These are phyloP conservation scores for Leptinotarsa peninsularis DNA, from an alignment of 2,888 invertebrate genomes.

Conservation along the genomic window DNA sequence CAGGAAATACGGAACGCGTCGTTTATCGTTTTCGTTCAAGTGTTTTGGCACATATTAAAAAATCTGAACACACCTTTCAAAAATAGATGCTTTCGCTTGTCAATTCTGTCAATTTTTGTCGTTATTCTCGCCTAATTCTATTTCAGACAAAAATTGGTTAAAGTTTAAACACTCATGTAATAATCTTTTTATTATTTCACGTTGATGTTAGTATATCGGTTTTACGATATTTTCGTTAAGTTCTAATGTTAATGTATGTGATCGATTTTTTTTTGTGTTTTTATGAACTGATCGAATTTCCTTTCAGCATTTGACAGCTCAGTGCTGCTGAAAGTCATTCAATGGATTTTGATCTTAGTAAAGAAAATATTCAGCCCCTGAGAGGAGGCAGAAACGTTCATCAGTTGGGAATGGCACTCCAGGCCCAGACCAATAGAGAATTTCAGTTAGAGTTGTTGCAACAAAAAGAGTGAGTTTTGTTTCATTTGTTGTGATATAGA, in stretches of 20 bases:
- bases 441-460: slow-evolving; percentile 75
- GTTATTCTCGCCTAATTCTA: slow-evolving; percentile 24
- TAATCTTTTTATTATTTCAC: background rate
- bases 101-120: slow-evolving; percentile 37
- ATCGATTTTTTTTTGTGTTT: slow-evolving; percentile 32
- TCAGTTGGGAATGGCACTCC: slow-evolving; percentile 83
- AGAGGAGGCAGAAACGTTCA: slow-evolving; percentile 86
- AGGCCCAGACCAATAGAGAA: slow-evolving; percentile 79
- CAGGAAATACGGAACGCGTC: no score
- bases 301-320: slow-evolving; percentile 40
- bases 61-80: no score
- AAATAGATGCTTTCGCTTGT: slow-evolving; percentile 2
- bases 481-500: background rate
- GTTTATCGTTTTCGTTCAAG: no score
- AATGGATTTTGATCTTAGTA: slow-evolving; percentile 83
- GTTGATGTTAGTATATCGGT: slow-evolving; percentile 1
- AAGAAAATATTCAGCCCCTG: slow-evolving; percentile 96
- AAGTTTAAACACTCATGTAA: background rate
- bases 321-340: slow-evolving; percentile 30
- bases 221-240: slow-evolving; percentile 3
- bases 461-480: slow-evolving; percentile 75
- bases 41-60: no score
- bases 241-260: slow-evolving; percentile 12
- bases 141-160: background rate
- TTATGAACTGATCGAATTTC: slow-evolving; percentile 36